Base-by-base conservation (phyloP, 2,888 invertebrate genomes). In the Eupsilia transversa region DNA sequence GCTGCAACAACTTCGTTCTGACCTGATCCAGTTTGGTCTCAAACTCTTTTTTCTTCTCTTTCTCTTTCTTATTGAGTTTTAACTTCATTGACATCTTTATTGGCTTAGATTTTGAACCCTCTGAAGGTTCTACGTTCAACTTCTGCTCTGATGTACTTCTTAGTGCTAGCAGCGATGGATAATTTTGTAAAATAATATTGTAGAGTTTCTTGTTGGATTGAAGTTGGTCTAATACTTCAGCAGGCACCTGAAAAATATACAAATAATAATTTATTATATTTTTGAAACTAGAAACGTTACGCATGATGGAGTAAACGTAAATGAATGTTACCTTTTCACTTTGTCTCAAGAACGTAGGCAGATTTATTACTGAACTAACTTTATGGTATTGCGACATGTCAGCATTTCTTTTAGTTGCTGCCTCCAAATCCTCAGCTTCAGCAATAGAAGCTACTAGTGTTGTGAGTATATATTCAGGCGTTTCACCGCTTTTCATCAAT, bases 261-360 rank as follows among this genome's bases (percentile, higher is more conserved):
- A 43, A 23, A 49, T 4, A 33, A 12, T 27, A 2, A n/a, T 54
- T 33, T 17, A 59, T 14, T 46, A 43, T n/a, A 33, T 33, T 1
- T 74, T 52, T 0, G 9, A 46, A 64, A 33, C 12, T 52, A 33
- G 4, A 57, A 65, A 23, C 52, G 7, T 46, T n/a, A n/a, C 4
- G 0, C 30, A 10, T 7, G 20, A 2, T 60, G 17, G 12, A n/a
- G 9, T 43, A 46, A 41, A 54, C 2, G 2, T 3, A 49, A 61
- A 68, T 41, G 0, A 52, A 67, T 65, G 79, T 83, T 94, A 97
- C 97, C 96, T 97, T 98, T 94, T 98, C 98, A 89, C 97, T 97
- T 93, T 97, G 97, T 89, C 97, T 97, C 66, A 98, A 97, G 92
- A 98, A 98, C 6, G 98, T 98, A 3, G 98, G 98, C 69, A 98